Percentiles rank a stretch among this genome's conserved stretches.
phyloP scores from a whole-genome alignment of 2,797 vertebrate species.

The Bufotes viridis region DNA sequence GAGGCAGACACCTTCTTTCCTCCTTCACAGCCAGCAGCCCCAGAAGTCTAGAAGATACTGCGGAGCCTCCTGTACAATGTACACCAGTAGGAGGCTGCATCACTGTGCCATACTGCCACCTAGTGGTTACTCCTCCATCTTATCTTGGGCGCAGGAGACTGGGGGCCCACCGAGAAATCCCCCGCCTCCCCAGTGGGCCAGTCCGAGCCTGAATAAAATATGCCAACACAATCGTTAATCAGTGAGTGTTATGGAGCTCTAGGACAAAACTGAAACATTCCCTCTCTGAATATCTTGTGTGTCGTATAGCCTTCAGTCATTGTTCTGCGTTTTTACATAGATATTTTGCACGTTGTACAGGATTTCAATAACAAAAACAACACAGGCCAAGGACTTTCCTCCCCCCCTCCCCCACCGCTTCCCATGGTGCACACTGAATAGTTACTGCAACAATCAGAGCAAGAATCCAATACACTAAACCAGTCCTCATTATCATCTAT shows the following conservation, averaged over 20 bases:
- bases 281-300: neutral
- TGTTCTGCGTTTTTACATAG: conserved; percentile 15
- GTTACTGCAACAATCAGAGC: neutral
- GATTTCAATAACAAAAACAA: conserved; percentile 30
- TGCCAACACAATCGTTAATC: conserved; percentile 20
- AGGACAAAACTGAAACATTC: neutral
- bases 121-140: too few species aligned
- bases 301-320: conserved; percentile 30
- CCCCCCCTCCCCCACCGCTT: neutral
- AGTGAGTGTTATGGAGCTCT: conserved; percentile 19
- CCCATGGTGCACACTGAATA: neutral
- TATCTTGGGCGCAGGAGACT: too few species aligned
- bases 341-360: conserved; percentile 7
- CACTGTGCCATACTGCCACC: too few species aligned
- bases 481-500: neutral
- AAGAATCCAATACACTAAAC: neutral
- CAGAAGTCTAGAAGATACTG: too few species aligned
- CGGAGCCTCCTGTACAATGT: too few species aligned
- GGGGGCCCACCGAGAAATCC: too few species aligned
- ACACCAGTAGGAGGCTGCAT: too few species aligned
- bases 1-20: too few species aligned
- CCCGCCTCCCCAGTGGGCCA: too few species aligned
- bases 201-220: neutral
- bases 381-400: conserved; percentile 18
- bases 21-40: too few species aligned